A percentile compares a stretch with the other conserved stretches of the same genome.
Evolutionary conservation across 2,888 invertebrate species (phyloP).

Genomic region (Hermaeophaga mercurialis): DNA sequence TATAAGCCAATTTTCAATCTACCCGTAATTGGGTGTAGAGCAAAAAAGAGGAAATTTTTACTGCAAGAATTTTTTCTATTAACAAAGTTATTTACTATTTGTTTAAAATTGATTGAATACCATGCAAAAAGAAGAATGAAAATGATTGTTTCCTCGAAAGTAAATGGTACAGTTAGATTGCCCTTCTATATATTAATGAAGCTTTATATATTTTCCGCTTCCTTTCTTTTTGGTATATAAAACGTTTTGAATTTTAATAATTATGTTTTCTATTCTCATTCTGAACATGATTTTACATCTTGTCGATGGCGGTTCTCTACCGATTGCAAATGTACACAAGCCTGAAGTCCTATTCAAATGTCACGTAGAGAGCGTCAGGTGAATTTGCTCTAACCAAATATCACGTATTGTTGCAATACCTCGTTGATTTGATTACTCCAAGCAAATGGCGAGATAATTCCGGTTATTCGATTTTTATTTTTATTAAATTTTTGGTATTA

Average conservation of each 20-base stretch:
- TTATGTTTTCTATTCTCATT: constrained; percentile 14
- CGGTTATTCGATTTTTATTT: background rate
- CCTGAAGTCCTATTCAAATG: constrained; percentile 15
- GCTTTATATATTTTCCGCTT: too few species aligned
- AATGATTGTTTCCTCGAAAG: too few species aligned
- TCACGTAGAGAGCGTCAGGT: constrained; percentile 24
- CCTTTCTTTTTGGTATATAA: background rate
- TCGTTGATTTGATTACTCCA: constrained; percentile 29
- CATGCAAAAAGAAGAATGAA: too few species aligned
- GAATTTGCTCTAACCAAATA: constrained; percentile 29
- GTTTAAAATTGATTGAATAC: too few species aligned
- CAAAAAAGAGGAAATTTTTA: too few species aligned
- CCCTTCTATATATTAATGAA: too few species aligned
- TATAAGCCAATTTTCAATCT: too few species aligned
- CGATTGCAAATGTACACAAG: constrained; percentile 21
- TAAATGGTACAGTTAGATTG: too few species aligned
- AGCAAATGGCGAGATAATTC: constrained; percentile 24
- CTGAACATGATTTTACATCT: constrained; percentile 18
- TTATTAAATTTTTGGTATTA: too few species aligned
- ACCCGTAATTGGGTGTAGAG: too few species aligned
- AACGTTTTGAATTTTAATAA: constrained; percentile 1
- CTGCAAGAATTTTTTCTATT: too few species aligned
- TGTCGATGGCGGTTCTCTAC: constrained; percentile 21
- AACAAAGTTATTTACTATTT: too few species aligned
- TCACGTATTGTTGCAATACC: constrained; percentile 29